These are phyloP conservation scores for Parus major DNA, from an alignment of 2,113 vertebrate species.

Conservation along the genomic window DNA sequence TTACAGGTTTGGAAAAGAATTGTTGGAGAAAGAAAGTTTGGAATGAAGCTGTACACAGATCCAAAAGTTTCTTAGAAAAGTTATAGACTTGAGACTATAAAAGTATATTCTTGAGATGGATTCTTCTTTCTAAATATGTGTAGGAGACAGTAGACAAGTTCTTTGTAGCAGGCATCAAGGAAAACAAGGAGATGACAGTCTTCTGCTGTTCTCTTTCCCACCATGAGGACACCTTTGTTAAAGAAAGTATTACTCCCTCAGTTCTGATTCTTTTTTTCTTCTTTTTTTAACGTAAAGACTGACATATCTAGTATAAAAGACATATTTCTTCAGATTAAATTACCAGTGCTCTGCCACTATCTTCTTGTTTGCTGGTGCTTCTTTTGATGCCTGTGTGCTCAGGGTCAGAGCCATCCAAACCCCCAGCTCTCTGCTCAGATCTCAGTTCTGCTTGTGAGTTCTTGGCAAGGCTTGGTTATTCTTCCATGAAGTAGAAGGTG, in stretches of 20 bases:
- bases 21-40: neutral
- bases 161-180: conserved; percentile 9
- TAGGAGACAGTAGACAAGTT: conserved; percentile 34
- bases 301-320: neutral
- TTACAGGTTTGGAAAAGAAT: neutral
- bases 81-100: neutral
- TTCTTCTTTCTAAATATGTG: neutral
- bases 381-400: neutral
- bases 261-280: neutral
- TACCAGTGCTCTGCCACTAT: neutral
- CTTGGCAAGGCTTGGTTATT: neutral
- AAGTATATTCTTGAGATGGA: neutral
- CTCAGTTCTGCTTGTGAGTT: neutral
- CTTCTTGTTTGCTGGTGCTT: neutral
- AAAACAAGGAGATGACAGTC: conserved; percentile 24
- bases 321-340: neutral
- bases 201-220: neutral
- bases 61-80: neutral
- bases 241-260: neutral
- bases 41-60: neutral
- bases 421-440: neutral
- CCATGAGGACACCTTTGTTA: neutral
- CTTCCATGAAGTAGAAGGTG: neutral
- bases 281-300: neutral
- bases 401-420: neutral